Base-by-base conservation (phyloP, 2,888 invertebrate species). In the Pocota personata region DNA sequence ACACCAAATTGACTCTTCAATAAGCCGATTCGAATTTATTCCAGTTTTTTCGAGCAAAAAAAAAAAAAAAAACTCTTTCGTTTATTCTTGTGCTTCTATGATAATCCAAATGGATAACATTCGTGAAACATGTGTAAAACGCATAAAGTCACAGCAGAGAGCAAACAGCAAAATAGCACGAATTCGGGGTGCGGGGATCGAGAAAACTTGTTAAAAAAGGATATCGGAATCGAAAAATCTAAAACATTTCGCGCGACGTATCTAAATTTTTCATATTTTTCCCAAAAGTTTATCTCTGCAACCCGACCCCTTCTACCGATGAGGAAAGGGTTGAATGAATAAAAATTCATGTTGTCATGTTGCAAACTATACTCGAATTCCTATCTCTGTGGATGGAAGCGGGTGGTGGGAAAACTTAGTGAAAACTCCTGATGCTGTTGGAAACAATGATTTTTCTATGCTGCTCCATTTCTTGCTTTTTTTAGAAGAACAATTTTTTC, bases 311-410 rank as follows among this genome's bases (percentile, higher is more conserved):
- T 37, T 55, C n/a, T 32, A 3, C 14, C 14, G 32, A 32, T 16
- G 48, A 4, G 52, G 40, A 52, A 80, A 30, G 46, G 71, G 66
- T 72, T 80, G 80, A 67, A 80, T 67, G 75, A 80, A 75, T 67
- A 67, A 62, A 75, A 80, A 67, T 75, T 67, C 52, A 75, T 75
- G 67, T 75, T 80, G 80, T 80, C 73, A 80, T 73, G 73, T 75
- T 75, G 80, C 67, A 67, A 80, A 80, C 67, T 80, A 80, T 62
- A n/a, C n/a, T n/a, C n/a, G n/a, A n/a, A n/a, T n/a, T n/a, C n/a
- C n/a, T n/a, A 67, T 62, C 52, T 52, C 43, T 58, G 24, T 35
- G 40, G 12, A 64, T 1, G 12, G 21, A 32, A 6, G 5, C 8
- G 27, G 8, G 1, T 2, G 43, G 24, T 12, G n/a, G n/a, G 8